Conservation (phyloP, 2,888 invertebrate genomes). For the Sthenelais limicola region DNA sequence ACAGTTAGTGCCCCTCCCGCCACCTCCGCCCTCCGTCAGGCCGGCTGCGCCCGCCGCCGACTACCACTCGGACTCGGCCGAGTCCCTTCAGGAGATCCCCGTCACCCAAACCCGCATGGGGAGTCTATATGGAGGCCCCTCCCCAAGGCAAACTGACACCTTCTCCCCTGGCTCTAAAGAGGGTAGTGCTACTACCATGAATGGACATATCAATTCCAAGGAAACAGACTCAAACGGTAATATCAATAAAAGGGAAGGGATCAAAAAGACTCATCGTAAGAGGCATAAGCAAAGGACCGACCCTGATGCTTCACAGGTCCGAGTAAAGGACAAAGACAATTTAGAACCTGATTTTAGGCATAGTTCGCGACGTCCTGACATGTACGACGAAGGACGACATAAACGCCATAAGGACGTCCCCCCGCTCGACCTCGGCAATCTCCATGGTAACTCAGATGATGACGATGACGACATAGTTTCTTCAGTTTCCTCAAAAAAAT, state of each 20-base stretch:
- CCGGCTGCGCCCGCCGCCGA: constrained; percentile 43
- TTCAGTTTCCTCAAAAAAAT: background rate
- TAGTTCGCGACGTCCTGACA: too few species aligned
- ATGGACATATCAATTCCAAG: constrained; percentile 9
- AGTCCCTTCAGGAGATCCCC: constrained; percentile 57
- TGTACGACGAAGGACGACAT: background rate
- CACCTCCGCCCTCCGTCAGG: background rate
- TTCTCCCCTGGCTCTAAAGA: background rate
- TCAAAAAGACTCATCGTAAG: background rate
- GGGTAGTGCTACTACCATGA: background rate
- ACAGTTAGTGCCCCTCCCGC: constrained; percentile 11
- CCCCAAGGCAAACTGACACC: background rate
- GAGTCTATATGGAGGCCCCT: background rate
- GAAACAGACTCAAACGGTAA: constrained; percentile 16
- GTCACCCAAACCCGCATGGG: constrained; percentile 25
- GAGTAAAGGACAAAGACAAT: background rate
- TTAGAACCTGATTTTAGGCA: background rate
- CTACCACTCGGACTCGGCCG: constrained; percentile 61
- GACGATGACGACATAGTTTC: constrained; percentile 6
- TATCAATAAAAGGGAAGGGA: constrained; percentile 2
- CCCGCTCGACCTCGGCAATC: constrained; percentile 59
- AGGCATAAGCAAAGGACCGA: constrained; percentile 3
- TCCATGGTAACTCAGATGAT: constrained; percentile 27
- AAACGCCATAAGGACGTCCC: constrained; percentile 55
- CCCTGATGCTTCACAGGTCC: background rate